Evolutionary conservation across 2,113 vertebrate genomes (phyloP).

Genomic region (Rhabdomys dilectus): DNA sequence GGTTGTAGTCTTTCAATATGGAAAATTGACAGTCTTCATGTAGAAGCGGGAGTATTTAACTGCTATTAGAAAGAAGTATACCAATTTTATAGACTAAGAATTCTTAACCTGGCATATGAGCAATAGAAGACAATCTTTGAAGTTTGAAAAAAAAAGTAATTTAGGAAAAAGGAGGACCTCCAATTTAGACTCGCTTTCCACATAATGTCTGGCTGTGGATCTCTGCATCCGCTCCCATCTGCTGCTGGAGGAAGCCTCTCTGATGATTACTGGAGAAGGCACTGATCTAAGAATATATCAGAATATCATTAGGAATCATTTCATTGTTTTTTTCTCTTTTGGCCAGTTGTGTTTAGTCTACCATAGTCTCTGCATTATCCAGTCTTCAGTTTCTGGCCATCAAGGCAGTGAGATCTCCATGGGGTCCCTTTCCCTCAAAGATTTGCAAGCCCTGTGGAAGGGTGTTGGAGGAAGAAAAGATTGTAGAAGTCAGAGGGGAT

Average conservation of each 20-base stretch:
- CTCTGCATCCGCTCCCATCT: not conserved
- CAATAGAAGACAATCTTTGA: not conserved
- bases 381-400: not conserved
- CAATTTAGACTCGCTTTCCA: not conserved
- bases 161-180: not conserved
- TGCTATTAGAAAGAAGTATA: not conserved
- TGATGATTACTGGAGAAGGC: not conserved
- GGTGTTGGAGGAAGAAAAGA: too few species aligned
- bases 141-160: not conserved
- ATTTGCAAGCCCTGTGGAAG: not conserved
- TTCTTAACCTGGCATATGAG: not conserved
- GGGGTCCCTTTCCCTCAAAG: not conserved
- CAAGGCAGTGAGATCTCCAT: not conserved
- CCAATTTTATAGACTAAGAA: not conserved
- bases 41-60: not conserved
- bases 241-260: not conserved
- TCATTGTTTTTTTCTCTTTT: not conserved
- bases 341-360: not conserved
- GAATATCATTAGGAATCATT: not conserved
- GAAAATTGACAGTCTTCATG: not conserved
- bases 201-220: not conserved
- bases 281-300: not conserved
- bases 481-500: not conserved
- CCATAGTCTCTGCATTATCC: not conserved
- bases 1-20: not conserved